Evolutionary conservation across 2,888 invertebrate species (phyloP), one percentile per base, ranked within the genome.

Genomic region (Tromatobia lineatoria): DNA sequence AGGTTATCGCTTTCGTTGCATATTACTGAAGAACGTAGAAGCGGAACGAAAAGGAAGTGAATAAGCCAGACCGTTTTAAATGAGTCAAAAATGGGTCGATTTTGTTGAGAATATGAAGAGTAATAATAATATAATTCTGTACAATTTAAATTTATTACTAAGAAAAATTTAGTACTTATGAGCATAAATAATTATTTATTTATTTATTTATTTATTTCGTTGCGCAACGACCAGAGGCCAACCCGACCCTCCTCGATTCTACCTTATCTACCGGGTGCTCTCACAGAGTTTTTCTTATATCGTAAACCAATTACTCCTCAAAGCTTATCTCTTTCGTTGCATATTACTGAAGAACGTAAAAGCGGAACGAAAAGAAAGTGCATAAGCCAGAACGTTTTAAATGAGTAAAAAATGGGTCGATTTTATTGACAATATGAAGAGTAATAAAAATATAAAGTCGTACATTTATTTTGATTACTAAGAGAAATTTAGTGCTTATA

Each of bases 221-320:
- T 88, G 89, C 85, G 85, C 82, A 85, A 79, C 82, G 75, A 71
- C n/a, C n/a, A n/a, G 82, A 82, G 81, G 52, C 71, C 75, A 50
- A 64, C 34, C 79, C 61, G 61, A 54, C 29, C 29, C 78, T 71
- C 70, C 70, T 57, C 66, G 81, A 64, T 59, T 57, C 78, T 64
- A 29, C 70, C 64, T 74, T 42, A 77, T 84, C 74, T 84, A 85
- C 75, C 84, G 84, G 84, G 81, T 85, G 81, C 64, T 64, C 64
- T 66, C 29, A 54, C 78, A 25, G 29, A 29, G 6, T 61, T 25
- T 34, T 50, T 61, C 38, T 66, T 23, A 13, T 42, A 73, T 57
- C 74, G 52, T 29, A 34, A 64, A 47, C 79, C 47, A 75, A 79
- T 82, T 70, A 69, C 74, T 74, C 52, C 54, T 15, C 52, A 80